These are phyloP conservation scores for Pristis pectinata DNA, from an alignment of 2,797 vertebrate species.

Conservation along the genomic window DNA sequence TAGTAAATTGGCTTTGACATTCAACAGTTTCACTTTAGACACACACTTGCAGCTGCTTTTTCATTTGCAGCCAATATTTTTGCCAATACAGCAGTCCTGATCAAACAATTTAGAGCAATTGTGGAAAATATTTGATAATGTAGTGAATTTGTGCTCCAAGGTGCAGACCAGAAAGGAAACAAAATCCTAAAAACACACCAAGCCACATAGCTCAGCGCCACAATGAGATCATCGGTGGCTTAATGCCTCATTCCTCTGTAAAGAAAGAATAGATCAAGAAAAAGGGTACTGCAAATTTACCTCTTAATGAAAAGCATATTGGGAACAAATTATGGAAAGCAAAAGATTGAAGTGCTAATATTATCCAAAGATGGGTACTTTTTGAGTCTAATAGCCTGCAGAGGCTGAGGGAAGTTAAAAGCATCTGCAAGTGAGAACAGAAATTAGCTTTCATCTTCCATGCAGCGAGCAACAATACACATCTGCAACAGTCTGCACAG, in stretches of 20 bases:
- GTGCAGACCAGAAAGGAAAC: background rate
- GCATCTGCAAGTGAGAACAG: background rate
- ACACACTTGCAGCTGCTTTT: too few species aligned
- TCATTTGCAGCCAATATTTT: background rate
- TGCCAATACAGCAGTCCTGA: background rate
- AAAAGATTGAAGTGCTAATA: background rate
- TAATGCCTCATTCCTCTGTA: background rate
- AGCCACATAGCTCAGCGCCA: background rate
- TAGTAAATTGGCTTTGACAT: too few species aligned
- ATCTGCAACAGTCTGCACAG: background rate
- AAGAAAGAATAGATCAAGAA: background rate
- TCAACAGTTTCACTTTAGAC: too few species aligned
- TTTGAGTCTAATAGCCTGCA: background rate
- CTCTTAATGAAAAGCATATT: background rate
- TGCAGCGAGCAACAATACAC: background rate
- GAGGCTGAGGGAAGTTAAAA: background rate
- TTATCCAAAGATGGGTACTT: background rate
- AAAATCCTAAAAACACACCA: background rate
- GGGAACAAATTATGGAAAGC: background rate
- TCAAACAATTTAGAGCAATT: background rate
- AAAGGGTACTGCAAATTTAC: background rate
- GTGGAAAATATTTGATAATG: background rate
- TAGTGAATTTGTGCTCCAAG: background rate
- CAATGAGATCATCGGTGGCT: background rate
- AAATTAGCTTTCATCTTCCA: background rate